Evolutionary conservation across 2,888 invertebrate species (phyloP).

Genomic region (Oxytorus armatus): DNA sequence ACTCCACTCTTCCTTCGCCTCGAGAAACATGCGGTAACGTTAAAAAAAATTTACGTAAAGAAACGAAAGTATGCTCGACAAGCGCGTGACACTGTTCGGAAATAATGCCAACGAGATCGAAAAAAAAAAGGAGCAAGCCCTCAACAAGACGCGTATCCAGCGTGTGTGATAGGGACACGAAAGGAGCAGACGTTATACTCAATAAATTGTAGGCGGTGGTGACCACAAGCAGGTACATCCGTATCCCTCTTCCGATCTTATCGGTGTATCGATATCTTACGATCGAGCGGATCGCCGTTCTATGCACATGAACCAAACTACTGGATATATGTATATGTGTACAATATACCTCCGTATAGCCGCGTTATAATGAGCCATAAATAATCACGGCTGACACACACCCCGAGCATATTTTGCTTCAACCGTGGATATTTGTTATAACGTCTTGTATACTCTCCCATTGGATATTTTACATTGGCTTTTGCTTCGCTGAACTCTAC

Average conservation of each 20-base stretch:
- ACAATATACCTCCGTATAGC: constrained; percentile 63
- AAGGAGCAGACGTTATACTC: constrained; percentile 2
- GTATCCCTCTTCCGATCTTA: constrained; percentile 75
- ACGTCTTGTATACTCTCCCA: constrained; percentile 8
- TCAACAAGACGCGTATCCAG: constrained; percentile 8
- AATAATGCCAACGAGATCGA: background rate
- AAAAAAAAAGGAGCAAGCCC: constrained; percentile 15
- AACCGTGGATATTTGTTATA: constrained; percentile 37
- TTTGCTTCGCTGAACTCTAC: constrained; percentile 26
- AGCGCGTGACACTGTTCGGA: background rate
- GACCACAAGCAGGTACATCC: constrained; percentile 71
- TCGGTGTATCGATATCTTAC: constrained; percentile 74
- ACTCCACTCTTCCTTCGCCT: no score
- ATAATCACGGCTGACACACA: constrained; percentile 76
- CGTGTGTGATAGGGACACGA: constrained; percentile 5
- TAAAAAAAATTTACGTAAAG: no score
- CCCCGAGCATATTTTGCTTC: constrained; percentile 61
- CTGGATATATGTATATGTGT: constrained; percentile 40
- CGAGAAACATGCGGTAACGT: no score
- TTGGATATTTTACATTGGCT: constrained; percentile 24
- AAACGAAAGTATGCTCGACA: no score
- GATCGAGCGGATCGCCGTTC: constrained; percentile 67
- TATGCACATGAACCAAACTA: constrained; percentile 40
- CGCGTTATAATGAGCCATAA: constrained; percentile 81
- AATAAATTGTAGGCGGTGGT: constrained; percentile 62